Conservation (phyloP, 2,888 invertebrate species). For the Apamea sordens region DNA sequence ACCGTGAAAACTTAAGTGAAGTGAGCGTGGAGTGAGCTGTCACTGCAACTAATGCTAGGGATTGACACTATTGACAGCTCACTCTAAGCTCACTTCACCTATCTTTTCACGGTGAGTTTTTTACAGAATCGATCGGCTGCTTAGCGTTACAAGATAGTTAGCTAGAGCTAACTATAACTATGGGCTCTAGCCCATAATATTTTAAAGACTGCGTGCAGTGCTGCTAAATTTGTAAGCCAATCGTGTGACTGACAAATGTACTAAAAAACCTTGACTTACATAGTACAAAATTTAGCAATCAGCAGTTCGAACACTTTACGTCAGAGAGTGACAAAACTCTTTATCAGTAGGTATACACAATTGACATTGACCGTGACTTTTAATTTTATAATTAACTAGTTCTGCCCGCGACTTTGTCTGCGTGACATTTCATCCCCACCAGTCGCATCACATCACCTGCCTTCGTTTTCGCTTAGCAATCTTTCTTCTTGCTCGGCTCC, state of each 20-base stretch:
- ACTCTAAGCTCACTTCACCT: no score
- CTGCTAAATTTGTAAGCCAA: slow-evolving; percentile 1
- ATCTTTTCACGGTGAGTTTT: no score
- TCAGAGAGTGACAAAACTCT: background rate
- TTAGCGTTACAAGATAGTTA: background rate
- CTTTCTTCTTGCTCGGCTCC: background rate
- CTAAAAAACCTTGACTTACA: background rate
- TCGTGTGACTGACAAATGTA: background rate
- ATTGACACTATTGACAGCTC: no score
- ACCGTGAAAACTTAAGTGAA: no score
- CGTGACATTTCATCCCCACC: no score
- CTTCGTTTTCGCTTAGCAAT: background rate
- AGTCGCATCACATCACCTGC: background rate
- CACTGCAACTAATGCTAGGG: no score
- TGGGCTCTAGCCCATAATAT: background rate
- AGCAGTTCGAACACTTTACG: background rate
- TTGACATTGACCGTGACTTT: slow-evolving; percentile 1
- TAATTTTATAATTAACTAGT: background rate
- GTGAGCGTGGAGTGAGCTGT: no score
- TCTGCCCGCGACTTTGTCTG: no score
- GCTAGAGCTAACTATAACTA: no score
- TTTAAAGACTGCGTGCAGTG: background rate
- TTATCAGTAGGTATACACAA: slow-evolving; percentile 13
- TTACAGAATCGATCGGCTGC: no score
- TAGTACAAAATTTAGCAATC: slow-evolving; percentile 1